Conservation (phyloP, 2,113 vertebrate species). For the Python bivittatus region DNA sequence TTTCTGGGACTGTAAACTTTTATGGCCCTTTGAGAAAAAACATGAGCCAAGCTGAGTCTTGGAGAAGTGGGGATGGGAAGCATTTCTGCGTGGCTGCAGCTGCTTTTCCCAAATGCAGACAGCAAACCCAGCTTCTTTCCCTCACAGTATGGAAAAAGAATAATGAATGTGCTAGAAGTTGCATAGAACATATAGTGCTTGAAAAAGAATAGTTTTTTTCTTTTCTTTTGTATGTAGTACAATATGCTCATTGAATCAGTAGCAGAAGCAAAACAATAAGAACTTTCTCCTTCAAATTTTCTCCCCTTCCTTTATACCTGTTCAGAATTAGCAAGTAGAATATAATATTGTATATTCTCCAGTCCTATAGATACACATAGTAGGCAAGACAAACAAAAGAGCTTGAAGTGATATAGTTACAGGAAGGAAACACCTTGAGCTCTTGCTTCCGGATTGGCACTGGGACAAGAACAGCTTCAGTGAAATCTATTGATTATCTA, state of each 20-base stretch:
- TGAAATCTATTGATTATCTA: not conserved
- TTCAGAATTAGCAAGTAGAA: not conserved
- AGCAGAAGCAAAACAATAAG: not conserved
- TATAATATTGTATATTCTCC: not conserved
- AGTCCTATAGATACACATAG: not conserved
- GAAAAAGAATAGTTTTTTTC: not conserved
- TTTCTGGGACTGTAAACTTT: not conserved
- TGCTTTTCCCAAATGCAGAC: not conserved
- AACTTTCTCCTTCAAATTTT: not conserved
- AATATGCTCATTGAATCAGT: not conserved
- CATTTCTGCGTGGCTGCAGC: not conserved
- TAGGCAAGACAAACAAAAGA: not conserved
- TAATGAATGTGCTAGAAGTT: not conserved
- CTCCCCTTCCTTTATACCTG: not conserved
- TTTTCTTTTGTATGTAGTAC: not conserved
- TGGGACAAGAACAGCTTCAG: not conserved
- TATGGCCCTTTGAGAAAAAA: not conserved
- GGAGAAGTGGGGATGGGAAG: not conserved
- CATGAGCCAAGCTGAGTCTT: not conserved
- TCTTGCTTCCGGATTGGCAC: not conserved
- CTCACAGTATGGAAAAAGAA: not conserved
- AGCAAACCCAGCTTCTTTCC: not conserved
- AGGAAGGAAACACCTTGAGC: not conserved
- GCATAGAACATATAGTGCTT: not conserved
- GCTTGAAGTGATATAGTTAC: not conserved